phyloP scores from a whole-genome alignment of 2,888 invertebrate species.

The Chrysopilus asiliformis region DNA sequence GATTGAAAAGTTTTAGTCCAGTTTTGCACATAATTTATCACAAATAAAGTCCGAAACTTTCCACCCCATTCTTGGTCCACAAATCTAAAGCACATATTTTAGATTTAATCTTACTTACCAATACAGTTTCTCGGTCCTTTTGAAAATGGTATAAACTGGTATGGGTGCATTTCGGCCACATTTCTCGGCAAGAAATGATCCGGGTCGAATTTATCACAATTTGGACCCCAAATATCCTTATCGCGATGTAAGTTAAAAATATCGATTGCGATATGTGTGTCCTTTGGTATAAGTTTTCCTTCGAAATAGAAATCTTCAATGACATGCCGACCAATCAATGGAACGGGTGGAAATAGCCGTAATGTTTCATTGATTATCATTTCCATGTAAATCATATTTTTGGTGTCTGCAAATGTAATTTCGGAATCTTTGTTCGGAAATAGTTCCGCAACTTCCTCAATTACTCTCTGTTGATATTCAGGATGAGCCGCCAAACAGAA shows the following conservation, averaged over 20 bases:
- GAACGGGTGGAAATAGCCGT: neutral
- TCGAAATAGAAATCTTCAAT: neutral
- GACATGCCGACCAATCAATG: neutral
- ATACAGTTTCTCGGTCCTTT: neutral
- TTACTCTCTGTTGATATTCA: neutral
- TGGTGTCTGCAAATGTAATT: neutral
- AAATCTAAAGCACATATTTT: too few relatives aligned
- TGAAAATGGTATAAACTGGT: neutral
- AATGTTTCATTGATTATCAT: neutral
- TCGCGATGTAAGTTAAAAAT: neutral
- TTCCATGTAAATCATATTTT: neutral
- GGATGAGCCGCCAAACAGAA: neutral
- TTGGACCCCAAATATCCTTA: neutral
- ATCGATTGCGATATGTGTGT: neutral
- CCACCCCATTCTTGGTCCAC: too few relatives aligned
- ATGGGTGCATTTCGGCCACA: neutral
- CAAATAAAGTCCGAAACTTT: too few relatives aligned
- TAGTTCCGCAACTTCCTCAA: neutral
- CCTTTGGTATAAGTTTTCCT: neutral
- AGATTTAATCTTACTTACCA: too few relatives aligned
- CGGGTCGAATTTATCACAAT: neutral
- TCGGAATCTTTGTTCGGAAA: neutral
- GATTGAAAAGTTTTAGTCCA: too few relatives aligned
- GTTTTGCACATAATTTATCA: too few relatives aligned
- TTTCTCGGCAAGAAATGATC: too few relatives aligned